phyloP scores from a whole-genome alignment of 2,888 invertebrate species.

The Nymphalis urticae region DNA sequence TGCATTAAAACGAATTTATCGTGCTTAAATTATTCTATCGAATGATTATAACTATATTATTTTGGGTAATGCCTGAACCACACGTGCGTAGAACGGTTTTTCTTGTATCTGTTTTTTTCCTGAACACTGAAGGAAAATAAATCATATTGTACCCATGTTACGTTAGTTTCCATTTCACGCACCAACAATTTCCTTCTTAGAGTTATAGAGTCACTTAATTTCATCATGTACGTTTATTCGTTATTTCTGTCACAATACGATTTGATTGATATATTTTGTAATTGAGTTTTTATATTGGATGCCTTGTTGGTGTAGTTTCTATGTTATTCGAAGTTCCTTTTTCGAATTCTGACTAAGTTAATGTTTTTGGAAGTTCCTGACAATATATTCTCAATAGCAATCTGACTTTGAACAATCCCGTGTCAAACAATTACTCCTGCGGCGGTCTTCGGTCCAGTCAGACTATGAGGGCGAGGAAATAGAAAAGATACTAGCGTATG shows the following conservation, averaged over 20 bases:
- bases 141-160: slow-evolving; percentile 34
- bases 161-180: slow-evolving; percentile 32
- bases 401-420: too few species aligned
- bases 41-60: background rate
- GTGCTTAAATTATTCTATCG: background rate
- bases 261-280: slow-evolving; percentile 5
- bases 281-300: too few species aligned
- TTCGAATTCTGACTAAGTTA: too few species aligned
- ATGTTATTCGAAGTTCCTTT: too few species aligned
- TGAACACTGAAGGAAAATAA: slow-evolving; percentile 24
- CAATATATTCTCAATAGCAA: too few species aligned
- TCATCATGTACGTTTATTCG: slow-evolving; percentile 13
- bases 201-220: slow-evolving; percentile 25
- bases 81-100: slow-evolving; percentile 3
- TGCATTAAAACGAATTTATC: too few species aligned
- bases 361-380: too few species aligned
- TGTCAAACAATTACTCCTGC: too few species aligned
- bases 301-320: too few species aligned
- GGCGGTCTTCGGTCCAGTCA: too few species aligned
- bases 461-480: too few species aligned
- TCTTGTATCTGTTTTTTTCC: slow-evolving; percentile 20
- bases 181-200: slow-evolving; percentile 25
- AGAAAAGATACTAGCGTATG: too few species aligned
- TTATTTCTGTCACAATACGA: slow-evolving; percentile 6
- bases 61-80: background rate